phyloP scores from a whole-genome alignment of 2,113 vertebrate genomes.

The Ailuropoda melanoleuca region DNA sequence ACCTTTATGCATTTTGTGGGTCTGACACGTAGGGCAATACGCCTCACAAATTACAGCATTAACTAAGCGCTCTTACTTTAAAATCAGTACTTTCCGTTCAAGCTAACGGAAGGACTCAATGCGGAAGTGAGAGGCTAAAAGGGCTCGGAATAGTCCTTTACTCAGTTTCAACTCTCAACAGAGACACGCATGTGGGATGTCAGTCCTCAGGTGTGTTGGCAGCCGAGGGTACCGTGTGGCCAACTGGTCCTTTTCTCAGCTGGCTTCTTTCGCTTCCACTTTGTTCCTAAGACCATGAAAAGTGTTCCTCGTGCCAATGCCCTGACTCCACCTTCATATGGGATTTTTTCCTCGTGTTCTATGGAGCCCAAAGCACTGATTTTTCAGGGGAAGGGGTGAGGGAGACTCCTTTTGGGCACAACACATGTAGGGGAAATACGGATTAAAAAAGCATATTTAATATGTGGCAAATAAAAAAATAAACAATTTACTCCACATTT shows the following conservation, averaged over 20 bases:
- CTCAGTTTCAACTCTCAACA: neutral
- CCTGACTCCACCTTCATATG: neutral
- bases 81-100: neutral
- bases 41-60: neutral
- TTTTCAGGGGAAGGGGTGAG: neutral
- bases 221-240: neutral
- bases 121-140: neutral
- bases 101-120: neutral
- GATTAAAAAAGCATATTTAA: neutral
- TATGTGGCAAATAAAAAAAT: fast-evolving
- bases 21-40: neutral
- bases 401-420: neutral
- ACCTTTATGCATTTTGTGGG: neutral
- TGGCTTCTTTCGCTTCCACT: neutral
- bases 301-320: neutral
- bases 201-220: neutral
- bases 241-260: neutral
- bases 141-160: neutral
- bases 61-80: neutral
- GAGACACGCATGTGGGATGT: fast-evolving
- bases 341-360: neutral
- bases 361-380: neutral
- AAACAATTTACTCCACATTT: neutral
- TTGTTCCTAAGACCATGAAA: neutral
- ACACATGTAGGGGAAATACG: neutral